A percentile compares a stretch with the other conserved stretches of the same genome.
Conservation (phyloP, 2,888 invertebrate genomes). For the Drosophila colorata region DNA sequence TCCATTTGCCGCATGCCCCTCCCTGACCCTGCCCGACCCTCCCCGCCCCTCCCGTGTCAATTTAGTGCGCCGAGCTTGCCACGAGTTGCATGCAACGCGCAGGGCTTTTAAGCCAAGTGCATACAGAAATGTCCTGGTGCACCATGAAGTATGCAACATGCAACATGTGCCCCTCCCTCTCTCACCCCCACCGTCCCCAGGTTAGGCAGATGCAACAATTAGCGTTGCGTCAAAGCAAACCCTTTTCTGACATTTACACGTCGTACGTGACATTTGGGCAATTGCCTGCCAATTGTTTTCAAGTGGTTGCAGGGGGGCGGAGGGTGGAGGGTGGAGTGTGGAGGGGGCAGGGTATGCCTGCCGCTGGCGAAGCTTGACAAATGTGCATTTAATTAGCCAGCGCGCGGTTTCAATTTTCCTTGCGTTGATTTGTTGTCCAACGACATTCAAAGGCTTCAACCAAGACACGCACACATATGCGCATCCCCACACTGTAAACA, state of each 20-base stretch:
- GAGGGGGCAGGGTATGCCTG: background rate
- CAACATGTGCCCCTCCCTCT: constrained; percentile 40
- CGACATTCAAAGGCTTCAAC: constrained; percentile 59
- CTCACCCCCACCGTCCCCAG: background rate
- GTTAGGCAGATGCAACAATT: constrained; percentile 63
- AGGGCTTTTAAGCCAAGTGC: constrained; percentile 57
- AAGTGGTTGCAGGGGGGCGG: constrained; percentile 38
- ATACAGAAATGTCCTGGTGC: constrained; percentile 34
- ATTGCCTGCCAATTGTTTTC: constrained; percentile 61
- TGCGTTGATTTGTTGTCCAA: constrained; percentile 38
- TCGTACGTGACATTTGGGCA: constrained; percentile 74
- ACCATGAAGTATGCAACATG: constrained; percentile 57
- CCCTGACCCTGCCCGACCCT: background rate
- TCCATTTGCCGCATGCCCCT: background rate
- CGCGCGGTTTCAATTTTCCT: constrained; percentile 41
- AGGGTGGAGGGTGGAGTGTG: background rate
- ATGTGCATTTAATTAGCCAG: constrained; percentile 76
- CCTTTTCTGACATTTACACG: constrained; percentile 63
- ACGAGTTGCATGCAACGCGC: constrained; percentile 26
- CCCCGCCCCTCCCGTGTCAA: background rate
- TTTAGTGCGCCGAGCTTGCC: constrained; percentile 2
- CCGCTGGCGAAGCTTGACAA: constrained; percentile 67
- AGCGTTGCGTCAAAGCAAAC: constrained; percentile 40
- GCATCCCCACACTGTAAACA: no score
- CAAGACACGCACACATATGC: constrained; percentile 22